phyloP scores from a whole-genome alignment of 2,113 vertebrate genomes.

The Oncorhynchus mykiss region DNA sequence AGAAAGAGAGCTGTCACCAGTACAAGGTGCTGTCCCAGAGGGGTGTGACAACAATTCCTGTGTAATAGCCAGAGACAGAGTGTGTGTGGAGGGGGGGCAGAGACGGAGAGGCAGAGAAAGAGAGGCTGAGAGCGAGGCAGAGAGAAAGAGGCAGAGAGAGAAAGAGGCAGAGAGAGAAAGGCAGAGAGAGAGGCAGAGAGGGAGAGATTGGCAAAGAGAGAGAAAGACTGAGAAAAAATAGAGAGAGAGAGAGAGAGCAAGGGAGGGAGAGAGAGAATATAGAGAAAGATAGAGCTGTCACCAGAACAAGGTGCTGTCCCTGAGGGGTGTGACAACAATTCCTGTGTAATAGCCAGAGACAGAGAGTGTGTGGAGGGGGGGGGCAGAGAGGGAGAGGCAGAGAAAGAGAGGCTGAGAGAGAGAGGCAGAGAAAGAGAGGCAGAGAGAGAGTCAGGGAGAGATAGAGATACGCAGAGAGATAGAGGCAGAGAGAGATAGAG shows the following conservation, averaged over 20 bases:
- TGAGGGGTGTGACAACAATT: no score
- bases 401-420: neutral
- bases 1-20: neutral
- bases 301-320: neutral
- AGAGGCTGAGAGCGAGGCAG: neutral
- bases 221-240: neutral
- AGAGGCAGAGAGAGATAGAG: no score
- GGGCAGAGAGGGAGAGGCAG: neutral
- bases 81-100: neutral
- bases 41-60: conserved; percentile 5
- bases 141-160: conserved; percentile 11
- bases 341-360: conserved; percentile 35
- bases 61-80: conserved; percentile 28
- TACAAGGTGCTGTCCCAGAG: neutral
- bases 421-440: neutral
- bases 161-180: conserved; percentile 3
- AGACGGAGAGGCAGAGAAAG: neutral
- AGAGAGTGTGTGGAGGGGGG: neutral
- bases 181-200: neutral
- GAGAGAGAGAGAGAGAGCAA: neutral
- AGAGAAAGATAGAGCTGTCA: neutral
- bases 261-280: neutral
- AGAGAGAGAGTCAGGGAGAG: neutral
- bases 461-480: no score
- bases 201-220: neutral